Base-by-base conservation (phyloP, 2,113 vertebrate genomes). In the Alouatta palliata region DNA sequence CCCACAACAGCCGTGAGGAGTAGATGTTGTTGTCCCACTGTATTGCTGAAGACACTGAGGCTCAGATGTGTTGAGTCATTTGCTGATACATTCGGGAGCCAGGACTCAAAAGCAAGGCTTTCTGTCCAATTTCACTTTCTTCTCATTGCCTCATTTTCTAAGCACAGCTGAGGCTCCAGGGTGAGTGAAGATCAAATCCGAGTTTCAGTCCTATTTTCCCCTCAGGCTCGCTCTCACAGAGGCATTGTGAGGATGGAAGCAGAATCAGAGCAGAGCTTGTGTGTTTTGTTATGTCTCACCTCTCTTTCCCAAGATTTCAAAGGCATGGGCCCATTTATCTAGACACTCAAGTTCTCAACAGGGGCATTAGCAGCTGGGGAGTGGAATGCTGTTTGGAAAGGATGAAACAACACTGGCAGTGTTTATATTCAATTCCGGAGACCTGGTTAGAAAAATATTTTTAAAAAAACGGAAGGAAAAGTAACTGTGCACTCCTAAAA, bases 361-460 rank as follows among this genome's bases (percentile, higher is more conserved):
- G 66, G 90, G 82, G 49, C 3, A 0, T 94, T 87, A 85, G 89
- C 73, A 43, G 17, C 91, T n/a, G 61, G 79, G 79, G 75, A 82
- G 45, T n/a, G 21, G 81, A 95, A 95, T 77, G 49, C 84, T 96
- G 49, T 81, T 96, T 81, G 84, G 83, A 92, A 93, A 95, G 92
- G 87, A 87, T 77, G 70, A 79, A 85, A 76, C 90, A 88, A 76
- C 9, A 52, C 66, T 87, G 58, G 80, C 75, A 43, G 35, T 91
- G 96, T 96, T 97, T 94, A 79, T 86, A 82, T 73, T 73, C 40
- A 64, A 91, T 96, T 92, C 96, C 64, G 61, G 94, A 97, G 97
- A 97, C 79, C 95, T 96, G 87, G 86, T 92, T 90, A 93, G 90
- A 91, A 89, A 96, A 97, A 93, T 95, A 96, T 95, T 95, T 96